phyloP scores from a whole-genome alignment of 2,797 vertebrate genomes.

The Pogonophryne albipinna region DNA sequence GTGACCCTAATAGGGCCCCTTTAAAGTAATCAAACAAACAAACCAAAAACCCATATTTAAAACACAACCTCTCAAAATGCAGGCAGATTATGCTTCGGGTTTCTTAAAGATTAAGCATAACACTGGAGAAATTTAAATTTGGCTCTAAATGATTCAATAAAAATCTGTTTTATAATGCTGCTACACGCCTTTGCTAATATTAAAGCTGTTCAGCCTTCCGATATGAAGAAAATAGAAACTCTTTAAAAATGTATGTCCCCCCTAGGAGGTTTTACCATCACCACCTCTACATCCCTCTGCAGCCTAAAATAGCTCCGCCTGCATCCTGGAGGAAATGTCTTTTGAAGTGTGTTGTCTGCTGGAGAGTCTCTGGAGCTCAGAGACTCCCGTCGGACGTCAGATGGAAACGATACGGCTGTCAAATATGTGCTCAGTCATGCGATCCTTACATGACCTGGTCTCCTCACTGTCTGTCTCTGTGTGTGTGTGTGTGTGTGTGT shows the following conservation, averaged over 20 bases:
- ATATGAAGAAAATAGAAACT: conserved; percentile 13
- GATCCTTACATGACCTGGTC: conserved; percentile 2
- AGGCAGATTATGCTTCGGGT: neutral
- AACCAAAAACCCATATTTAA: too few species aligned
- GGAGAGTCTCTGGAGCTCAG: conserved; percentile 41
- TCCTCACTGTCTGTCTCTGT: conserved; percentile 15
- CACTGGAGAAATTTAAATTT: conserved; percentile 4
- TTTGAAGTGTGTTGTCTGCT: conserved; percentile 58
- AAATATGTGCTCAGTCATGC: conserved; percentile 33
- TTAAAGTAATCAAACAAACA: too few species aligned
- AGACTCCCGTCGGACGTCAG: conserved; percentile 32
- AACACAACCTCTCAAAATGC: neutral
- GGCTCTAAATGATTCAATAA: conserved; percentile 13
- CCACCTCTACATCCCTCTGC: neutral
- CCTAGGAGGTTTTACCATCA: conserved; percentile 18
- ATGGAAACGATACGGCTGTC: conserved; percentile 32
- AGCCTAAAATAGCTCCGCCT: conserved; percentile 56
- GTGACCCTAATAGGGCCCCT: too few species aligned
- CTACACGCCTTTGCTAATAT: conserved; percentile 2
- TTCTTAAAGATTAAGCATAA: neutral
- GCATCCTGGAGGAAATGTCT: conserved; percentile 52
- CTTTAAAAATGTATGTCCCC: conserved; percentile 48
- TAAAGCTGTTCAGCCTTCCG: conserved; percentile 2
- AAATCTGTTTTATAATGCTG: neutral
- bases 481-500: too few species aligned